A percentile compares a stretch with the other conserved stretches of the same genome.
Conservation (phyloP, 2,797 vertebrate genomes). For the Enteromius fasciolatus region DNA sequence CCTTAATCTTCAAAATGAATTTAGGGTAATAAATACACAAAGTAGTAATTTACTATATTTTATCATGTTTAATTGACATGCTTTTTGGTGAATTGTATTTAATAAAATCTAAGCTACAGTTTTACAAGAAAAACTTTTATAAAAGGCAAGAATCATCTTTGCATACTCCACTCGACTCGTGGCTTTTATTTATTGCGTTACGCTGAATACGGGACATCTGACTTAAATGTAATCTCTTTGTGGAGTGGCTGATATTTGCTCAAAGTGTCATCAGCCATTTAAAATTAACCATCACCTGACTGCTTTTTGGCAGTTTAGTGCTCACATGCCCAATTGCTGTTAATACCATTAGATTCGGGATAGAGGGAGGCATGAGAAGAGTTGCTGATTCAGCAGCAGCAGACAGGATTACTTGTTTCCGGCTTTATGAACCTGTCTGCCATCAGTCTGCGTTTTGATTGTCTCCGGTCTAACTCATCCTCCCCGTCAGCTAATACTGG, state of each 20-base stretch:
- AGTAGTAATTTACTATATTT: not conserved
- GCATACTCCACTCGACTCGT: not conserved
- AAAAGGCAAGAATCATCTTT: not conserved
- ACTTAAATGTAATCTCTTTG: not conserved
- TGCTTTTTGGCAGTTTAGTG: not conserved
- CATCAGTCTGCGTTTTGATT: constrained; percentile 68
- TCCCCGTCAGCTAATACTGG: constrained; percentile 55
- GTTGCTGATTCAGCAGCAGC: constrained; percentile 67
- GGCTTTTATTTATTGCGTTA: not conserved
- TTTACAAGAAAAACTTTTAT: not conserved
- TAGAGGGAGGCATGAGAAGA: constrained; percentile 43
- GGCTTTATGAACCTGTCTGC: constrained; percentile 67
- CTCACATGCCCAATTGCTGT: constrained; percentile 7
- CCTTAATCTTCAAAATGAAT: not conserved
- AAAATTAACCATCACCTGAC: not conserved
- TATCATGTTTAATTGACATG: not conserved
- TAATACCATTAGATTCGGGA: not conserved
- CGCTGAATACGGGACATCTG: not conserved
- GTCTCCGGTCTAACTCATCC: constrained; percentile 47
- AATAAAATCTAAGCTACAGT: not conserved
- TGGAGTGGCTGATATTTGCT: not conserved
- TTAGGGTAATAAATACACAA: too few relatives aligned
- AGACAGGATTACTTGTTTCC: constrained; percentile 71
- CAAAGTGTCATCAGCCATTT: not conserved
- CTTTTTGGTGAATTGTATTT: not conserved